Base-by-base conservation (phyloP, 2,888 invertebrate species). In the Troides oblongomaculatus region DNA sequence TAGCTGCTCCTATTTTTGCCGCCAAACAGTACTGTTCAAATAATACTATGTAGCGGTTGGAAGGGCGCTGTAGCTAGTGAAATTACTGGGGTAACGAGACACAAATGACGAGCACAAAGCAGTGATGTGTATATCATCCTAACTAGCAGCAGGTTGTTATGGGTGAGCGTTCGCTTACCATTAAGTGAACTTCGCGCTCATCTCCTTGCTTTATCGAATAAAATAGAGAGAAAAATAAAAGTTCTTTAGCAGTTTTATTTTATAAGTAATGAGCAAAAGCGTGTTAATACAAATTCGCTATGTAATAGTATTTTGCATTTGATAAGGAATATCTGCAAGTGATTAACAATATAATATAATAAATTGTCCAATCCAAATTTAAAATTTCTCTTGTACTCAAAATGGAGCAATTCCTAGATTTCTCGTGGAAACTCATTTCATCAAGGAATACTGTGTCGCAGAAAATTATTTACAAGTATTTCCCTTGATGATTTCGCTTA, bases 391-490 rank as follows among this genome's bases (percentile, higher is more conserved):
- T 63, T 63, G 25, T 57, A 53, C 46, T 56, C 56, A 30, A 30
- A 57, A 39, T 39, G 39, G 39, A 53, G 3, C 18, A 63, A 53
- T 56, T 30, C 10, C 43, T 39, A 64, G 18, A 65, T 58, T 65
- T 25, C 57, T 14, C 23, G 6, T 56, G 30, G 39, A 12, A 65
- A 46, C 23, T 58, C 64, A 64, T 65, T 39, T 65, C 46, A 43
- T 58, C 25, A 59, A 46, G 59, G 43, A 63, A 56, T 36, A 65
- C 58, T 17, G 46, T 65, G 65, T 59, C 59, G 18, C 23, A 39
- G 56, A 12, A 58, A 65, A 43, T 59, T 59, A 59, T 59, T 59
- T 65, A 58, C 39, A 57, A 64, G n/a, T 58, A 65, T 65, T 65
- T 65, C 59, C 59, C 59, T 65, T 36, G 46, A 65, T 43, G 58